Base-by-base conservation (phyloP, 2,888 invertebrate genomes). In the Apamea epomidion region DNA sequence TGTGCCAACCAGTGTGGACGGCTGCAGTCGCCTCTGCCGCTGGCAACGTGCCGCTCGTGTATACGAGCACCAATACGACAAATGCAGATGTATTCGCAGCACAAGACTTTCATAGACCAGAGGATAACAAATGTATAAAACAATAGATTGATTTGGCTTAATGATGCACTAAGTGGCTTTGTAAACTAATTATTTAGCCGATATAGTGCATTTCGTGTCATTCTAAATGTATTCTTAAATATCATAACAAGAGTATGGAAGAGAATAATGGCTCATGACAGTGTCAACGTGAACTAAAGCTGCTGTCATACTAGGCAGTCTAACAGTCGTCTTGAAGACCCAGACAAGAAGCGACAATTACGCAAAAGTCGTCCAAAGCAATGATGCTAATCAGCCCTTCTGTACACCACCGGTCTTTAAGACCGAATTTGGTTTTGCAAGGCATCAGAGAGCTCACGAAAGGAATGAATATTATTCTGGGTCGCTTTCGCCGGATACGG, bases 61-160 rank as follows among this genome's bases (percentile, higher is more conserved):
- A 58, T 25, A 58, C 25, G 7, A 16, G 60, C 62, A 29, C 29
- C 29, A 62, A 37, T 65, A 45, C 7, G 5, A 37, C 4, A 14
- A 48, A 25, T 74, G 62, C 45, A 80, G 71, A 71, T 85, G 82
- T 86, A 82, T 77, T 84, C 29, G 3, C 14, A 82, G 67, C 74
- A 82, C 42, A 60, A 29, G 8, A 76, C 42, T 37, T 48, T 51
- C n/a, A 45, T 32, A 58, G 16, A 74, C 51, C 45, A 76, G 12
- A 75, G 5, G 14, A 67, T 74, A 74, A 84, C 69, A 84, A 68
- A 84, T 54, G 29, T 60, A 82, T 72, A 60, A 71, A 74, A 78
- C 74, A 74, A 86, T 29, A 51, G 8, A 72, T 37, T 65, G 18
- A 78, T 86, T 82, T 83, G 86, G 88, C 74, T 69, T 74, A 76